Base-by-base conservation (phyloP, 1,140 invertebrate species). In the Drosophila fuyamai region DNA sequence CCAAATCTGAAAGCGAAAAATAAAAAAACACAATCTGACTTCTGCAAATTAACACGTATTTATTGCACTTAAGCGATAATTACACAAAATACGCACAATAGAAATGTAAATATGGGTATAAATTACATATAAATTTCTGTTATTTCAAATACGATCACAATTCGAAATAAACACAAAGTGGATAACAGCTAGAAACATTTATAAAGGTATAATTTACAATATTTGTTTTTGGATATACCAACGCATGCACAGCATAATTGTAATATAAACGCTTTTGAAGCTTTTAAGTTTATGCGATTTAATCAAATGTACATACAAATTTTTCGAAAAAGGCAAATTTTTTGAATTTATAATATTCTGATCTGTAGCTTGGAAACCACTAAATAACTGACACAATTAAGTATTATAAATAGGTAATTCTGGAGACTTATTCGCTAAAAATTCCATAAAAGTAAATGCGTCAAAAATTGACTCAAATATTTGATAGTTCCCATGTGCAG, bases 381-480 rank as follows among this genome's bases (percentile, higher is more conserved):
- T 55, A 46, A 59, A 79, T 55, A 56, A 67, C 66, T 63, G 61
- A 58, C 36, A 41, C 35, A 43, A 36, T 23, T 88, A 83, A 83
- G 80, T 83, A 77, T 71, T 76, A 76, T 59, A 56, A 54, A 65
- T 78, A 75, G 67, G 36, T 77, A 51, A 56, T 74, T 67, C 29
- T 55, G 48, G 60, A 76, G 54, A 74, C 81, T 82, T 90, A 90
- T 65, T 36, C 48, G 58, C 66, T 89, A 85, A 53, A 80, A 90
- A 81, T 89, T 84, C 66, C 73, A 81, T 90, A 90, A 48, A 76
- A 71, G 77, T 90, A 91, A 92, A 91, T 90, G 83, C 81, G 82
- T 88, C 90, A 91, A 90, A 91, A 90, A 90, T 91, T 92, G 90
- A 91, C 85, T 83, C 60, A 81, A 82, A 71, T 68, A 65, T 88